phyloP scores from a whole-genome alignment of 2,888 invertebrate species.

The Parasteatoda lunata region DNA sequence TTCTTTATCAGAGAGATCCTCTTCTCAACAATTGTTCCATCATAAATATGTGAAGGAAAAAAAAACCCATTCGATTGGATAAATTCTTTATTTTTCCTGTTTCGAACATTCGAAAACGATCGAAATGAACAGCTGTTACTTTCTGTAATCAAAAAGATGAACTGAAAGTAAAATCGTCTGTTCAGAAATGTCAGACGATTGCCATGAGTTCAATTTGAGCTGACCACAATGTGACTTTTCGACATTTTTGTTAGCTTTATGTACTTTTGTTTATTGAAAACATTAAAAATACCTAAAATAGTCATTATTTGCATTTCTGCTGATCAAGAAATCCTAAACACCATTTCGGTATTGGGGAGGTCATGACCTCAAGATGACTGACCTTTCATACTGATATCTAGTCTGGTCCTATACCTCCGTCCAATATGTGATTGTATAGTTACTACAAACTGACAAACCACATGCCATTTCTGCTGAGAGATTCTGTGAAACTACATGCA shows the following conservation, averaged over 20 bases:
- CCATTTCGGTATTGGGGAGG: not conserved
- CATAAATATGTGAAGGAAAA: not conserved
- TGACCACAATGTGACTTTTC: not conserved
- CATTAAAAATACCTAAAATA: no score
- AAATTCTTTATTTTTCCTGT: not conserved
- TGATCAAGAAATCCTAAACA: not conserved
- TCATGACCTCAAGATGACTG: not conserved
- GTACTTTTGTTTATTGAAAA: no score
- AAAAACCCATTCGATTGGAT: not conserved
- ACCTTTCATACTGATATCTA: not conserved
- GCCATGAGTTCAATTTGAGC: no score
- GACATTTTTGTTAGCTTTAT: not conserved
- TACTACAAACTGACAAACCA: not conserved
- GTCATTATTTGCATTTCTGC: no score
- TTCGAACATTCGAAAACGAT: not conserved
- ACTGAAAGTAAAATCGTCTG: not conserved
- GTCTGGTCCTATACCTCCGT: not conserved
- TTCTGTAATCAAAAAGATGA: not conserved
- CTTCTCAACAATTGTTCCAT: no score
- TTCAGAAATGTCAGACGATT: no score
- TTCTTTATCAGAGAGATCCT: not conserved
- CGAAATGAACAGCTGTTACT: not conserved
- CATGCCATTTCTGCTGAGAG: not conserved
- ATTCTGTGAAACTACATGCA: not conserved
- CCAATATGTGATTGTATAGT: not conserved